Evolutionary conservation across 2,888 invertebrate species (phyloP).

Genomic region (Catocala fraxini): DNA sequence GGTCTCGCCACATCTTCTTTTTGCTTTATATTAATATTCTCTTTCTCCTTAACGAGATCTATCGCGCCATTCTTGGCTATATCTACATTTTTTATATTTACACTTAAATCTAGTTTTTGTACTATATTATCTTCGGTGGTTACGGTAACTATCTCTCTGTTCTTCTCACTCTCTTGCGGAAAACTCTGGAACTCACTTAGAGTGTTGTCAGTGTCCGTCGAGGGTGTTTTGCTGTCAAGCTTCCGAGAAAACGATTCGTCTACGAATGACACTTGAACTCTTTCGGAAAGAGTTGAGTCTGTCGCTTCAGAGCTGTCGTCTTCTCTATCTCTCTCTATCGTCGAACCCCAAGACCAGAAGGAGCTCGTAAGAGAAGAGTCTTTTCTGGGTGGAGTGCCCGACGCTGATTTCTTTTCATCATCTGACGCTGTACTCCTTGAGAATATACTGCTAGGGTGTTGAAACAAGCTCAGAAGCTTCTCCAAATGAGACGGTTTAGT

Average conservation of each 20-base stretch:
- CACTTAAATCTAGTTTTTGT: conserved; percentile 85
- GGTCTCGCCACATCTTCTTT: conserved; percentile 66
- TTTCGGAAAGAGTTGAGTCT: conserved; percentile 80
- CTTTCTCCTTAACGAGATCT: conserved; percentile 73
- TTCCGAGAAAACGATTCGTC: conserved; percentile 83
- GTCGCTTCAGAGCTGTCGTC: conserved; percentile 78
- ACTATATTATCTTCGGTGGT: conserved; percentile 85
- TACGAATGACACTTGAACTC: conserved; percentile 81
- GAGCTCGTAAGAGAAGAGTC: conserved; percentile 79
- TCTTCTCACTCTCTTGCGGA: conserved; percentile 62
- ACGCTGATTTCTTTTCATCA: conserved; percentile 77
- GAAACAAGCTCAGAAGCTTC: conserved; percentile 89
- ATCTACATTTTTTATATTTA: conserved; percentile 61
- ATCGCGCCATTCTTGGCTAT: conserved; percentile 56
- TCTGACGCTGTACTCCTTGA: conserved; percentile 78
- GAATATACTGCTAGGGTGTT: conserved; percentile 89
- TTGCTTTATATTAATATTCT: conserved; percentile 54
- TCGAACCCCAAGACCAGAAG: conserved; percentile 83
- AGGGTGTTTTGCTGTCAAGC: conserved; percentile 81
- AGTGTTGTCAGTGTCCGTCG: conserved; percentile 82
- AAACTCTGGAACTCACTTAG: conserved; percentile 81
- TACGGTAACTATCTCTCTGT: conserved; percentile 74
- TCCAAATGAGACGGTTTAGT: conserved; percentile 88
- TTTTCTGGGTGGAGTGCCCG: conserved; percentile 79
- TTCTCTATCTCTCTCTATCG: conserved; percentile 72